Evolutionary conservation across 2,888 invertebrate species (phyloP).

Genomic region (Acronicta leporina): DNA sequence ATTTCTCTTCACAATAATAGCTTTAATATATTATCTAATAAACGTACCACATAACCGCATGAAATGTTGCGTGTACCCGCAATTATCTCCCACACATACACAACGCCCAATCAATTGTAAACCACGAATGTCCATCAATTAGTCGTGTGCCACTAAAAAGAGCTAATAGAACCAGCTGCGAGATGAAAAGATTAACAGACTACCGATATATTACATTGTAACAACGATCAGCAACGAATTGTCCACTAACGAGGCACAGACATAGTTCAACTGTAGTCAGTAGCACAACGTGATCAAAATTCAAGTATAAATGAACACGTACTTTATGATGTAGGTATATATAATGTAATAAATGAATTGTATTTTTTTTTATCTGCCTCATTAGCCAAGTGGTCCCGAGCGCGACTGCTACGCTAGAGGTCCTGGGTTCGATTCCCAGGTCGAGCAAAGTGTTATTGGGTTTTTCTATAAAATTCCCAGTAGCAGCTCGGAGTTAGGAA

Average conservation of each 20-base stretch:
- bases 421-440: too few relatives aligned
- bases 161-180: conserved; percentile 42
- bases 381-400: too few relatives aligned
- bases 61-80: conserved; percentile 2
- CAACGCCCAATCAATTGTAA: conserved; percentile 49
- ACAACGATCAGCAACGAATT: conserved; percentile 56
- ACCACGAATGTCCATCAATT: conserved; percentile 56
- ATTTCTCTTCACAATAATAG: too few relatives aligned
- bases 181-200: conserved; percentile 53
- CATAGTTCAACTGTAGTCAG: conserved; percentile 19
- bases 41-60: conserved; percentile 5
- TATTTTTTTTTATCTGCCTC: too few relatives aligned
- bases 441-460: too few relatives aligned
- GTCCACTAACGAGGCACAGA: conserved; percentile 52
- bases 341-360: too few relatives aligned
- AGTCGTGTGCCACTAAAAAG: conserved; percentile 40
- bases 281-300: conserved; percentile 9
- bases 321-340: too few relatives aligned
- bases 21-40: background rate
- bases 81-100: conserved; percentile 29
- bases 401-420: too few relatives aligned
- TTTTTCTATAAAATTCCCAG: too few relatives aligned
- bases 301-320: too few relatives aligned
- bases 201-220: conserved; percentile 48
- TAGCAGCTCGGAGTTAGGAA: too few relatives aligned